phyloP scores from a whole-genome alignment of 2,888 invertebrate genomes.

The Drosophila differens region DNA sequence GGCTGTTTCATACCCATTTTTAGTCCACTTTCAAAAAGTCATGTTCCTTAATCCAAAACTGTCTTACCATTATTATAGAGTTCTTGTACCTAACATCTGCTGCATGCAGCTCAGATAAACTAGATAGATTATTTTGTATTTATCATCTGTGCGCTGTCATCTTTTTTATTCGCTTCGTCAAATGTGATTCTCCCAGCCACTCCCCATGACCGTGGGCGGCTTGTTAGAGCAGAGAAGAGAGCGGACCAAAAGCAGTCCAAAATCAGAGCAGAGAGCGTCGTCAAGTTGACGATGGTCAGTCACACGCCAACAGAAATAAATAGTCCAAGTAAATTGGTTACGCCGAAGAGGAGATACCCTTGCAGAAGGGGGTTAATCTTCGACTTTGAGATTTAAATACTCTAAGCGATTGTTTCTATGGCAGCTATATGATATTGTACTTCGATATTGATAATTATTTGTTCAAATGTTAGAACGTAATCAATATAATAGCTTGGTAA shows the following conservation, averaged over 20 bases:
- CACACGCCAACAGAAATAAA: slow-evolving; percentile 39
- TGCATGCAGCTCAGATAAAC: slow-evolving; percentile 5
- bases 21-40: background rate
- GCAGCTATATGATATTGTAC: background rate
- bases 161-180: slow-evolving; percentile 14
- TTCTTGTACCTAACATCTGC: slow-evolving; percentile 3
- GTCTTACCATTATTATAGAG: background rate
- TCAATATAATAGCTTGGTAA: background rate
- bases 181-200: slow-evolving; percentile 6
- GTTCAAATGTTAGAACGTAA: background rate
- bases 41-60: background rate
- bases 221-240: background rate
- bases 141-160: slow-evolving; percentile 30
- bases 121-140: slow-evolving; percentile 15
- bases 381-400: background rate
- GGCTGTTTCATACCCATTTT: background rate
- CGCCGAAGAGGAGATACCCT: background rate
- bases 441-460: too few relatives aligned
- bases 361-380: background rate
- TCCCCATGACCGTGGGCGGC: slow-evolving; percentile 59
- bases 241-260: background rate
- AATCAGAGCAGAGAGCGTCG: slow-evolving; percentile 9
- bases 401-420: background rate
- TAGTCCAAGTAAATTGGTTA: background rate
- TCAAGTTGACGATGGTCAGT: slow-evolving; percentile 68